Evolutionary conservation across 1,140 invertebrate species (phyloP), one percentile per base, ranked within the genome.

Genomic region (Probaryconus sp.): DNA sequence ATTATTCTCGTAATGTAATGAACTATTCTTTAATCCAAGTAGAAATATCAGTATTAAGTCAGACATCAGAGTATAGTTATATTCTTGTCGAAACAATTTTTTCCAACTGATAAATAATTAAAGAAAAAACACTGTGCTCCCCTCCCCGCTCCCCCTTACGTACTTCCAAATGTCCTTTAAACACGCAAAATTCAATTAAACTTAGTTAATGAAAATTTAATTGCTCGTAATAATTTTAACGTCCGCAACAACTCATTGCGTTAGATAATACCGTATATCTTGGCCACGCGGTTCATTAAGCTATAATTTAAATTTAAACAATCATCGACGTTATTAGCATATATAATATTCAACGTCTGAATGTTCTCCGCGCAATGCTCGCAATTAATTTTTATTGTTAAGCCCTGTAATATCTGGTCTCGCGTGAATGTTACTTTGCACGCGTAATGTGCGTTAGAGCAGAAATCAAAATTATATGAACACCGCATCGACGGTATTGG

Each of bases 401-500:
- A 13, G 4, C 2, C 1, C 11, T 5, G 24, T 45, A 56, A 67
- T 56, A 13, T 33, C 26, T 14, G 24, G 6, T 51, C 2, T 51
- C 11, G 2, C 2, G 9, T 16, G 7, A 69, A 43, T 69, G n/a
- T 69, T 60, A 37, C 60, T 51, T 37, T 10, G 5, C 38, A 16
- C 30, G 7, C 21, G 16, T 16, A 50, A 37, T 20, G 33, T 31
- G 35, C 33, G 58, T 48, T 21, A 51, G 20, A 16, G 17, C 17
- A 10, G 11, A 3, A 17, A 28, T 40, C 45, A 51, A 58, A 64
- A 72, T 64, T 60, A 64, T 50, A 43, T 37, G 38, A 43, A n/a
- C n/a, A n/a, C n/a, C n/a, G n/a, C 7, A 50, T 56, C 11, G 53
- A 60, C 37, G 38, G 42, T 72, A 65, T 72, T 58, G 45, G 10